Conservation (phyloP, 2,888 invertebrate genomes). For the Diarsia rubi region DNA sequence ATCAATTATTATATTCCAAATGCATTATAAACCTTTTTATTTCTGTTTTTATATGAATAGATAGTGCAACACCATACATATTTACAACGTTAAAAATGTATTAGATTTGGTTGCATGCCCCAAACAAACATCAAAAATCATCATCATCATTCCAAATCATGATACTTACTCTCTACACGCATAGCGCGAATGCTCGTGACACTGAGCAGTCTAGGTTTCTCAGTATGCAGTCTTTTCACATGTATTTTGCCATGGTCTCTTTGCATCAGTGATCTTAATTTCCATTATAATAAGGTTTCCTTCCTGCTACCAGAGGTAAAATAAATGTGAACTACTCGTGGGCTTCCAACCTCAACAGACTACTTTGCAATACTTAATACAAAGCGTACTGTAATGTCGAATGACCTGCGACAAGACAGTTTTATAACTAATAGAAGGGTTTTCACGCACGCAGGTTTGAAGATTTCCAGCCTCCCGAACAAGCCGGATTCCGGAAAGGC, state of each 20-base stretch:
- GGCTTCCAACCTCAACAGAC: not conserved
- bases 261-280: not conserved
- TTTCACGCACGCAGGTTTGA: no score
- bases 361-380: slow-evolving; percentile 2
- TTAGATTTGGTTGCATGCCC: not conserved
- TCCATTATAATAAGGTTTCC: not conserved
- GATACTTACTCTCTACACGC: slow-evolving; percentile 3
- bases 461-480: no score
- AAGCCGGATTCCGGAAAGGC: no score
- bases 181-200: not conserved
- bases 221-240: not conserved
- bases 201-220: not conserved
- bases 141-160: not conserved
- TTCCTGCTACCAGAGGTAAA: not conserved
- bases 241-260: not conserved
- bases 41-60: not conserved
- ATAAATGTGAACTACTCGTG: not conserved
- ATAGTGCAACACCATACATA: slow-evolving; percentile 1
- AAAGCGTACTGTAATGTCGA: slow-evolving; percentile 1
- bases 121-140: slow-evolving; percentile 4
- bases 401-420: slow-evolving; percentile 12
- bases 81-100: not conserved
- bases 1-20: not conserved
- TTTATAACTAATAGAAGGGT: slow-evolving; percentile 1
- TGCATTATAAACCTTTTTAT: not conserved